phyloP scores from a whole-genome alignment of 2,113 vertebrate species.

The Hippocampus mohnikei region DNA sequence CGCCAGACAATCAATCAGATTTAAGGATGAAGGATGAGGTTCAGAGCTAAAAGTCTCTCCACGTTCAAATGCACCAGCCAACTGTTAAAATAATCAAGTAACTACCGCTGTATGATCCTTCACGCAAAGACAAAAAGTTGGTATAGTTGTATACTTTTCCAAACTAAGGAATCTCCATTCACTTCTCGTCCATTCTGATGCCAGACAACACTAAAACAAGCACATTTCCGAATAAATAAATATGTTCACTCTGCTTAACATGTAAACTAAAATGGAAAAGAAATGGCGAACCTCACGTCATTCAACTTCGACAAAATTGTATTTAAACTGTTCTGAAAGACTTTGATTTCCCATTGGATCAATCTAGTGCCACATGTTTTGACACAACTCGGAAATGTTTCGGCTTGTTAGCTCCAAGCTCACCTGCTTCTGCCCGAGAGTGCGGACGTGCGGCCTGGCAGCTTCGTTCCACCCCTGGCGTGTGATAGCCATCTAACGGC shows the following conservation, averaged over 20 bases:
- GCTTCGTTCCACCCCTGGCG: conserved; percentile 20
- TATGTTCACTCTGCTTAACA: background rate
- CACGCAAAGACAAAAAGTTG: background rate
- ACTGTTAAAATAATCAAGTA: background rate
- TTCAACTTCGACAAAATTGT: background rate
- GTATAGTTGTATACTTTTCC: too few species aligned
- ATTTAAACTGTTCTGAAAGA: background rate
- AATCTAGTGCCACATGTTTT: background rate
- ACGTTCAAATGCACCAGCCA: background rate
- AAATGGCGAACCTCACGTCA: background rate
- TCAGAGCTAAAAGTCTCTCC: background rate
- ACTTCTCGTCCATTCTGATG: too few species aligned
- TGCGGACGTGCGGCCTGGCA: conserved; percentile 9
- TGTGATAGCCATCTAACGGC: conserved; percentile 35
- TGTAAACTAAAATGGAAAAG: background rate
- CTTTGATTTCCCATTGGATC: background rate
- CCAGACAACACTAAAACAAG: too few species aligned
- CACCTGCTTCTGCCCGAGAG: background rate
- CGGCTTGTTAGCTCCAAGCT: background rate
- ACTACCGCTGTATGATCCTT: background rate
- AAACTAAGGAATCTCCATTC: too few species aligned
- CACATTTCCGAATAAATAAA: background rate
- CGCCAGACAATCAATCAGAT: background rate
- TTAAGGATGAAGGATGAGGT: background rate
- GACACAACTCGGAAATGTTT: background rate